These are phyloP conservation scores for Ctenicera cuprea DNA, from an alignment of 2,888 invertebrate species.

Conservation along the genomic window DNA sequence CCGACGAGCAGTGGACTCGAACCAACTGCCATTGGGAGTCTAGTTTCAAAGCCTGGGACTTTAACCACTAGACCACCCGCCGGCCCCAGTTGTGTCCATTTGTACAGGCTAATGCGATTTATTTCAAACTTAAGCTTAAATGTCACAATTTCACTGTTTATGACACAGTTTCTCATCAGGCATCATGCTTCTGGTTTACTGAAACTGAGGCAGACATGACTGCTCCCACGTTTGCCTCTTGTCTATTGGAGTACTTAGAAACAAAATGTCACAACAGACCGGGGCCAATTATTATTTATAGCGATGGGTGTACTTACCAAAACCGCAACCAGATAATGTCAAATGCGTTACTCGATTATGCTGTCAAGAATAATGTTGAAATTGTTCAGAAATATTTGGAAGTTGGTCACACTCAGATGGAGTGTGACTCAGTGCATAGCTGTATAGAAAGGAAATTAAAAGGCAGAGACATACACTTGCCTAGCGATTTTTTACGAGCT, in stretches of 20 bases:
- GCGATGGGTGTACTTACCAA: constrained; percentile 41
- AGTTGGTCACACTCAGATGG: constrained; percentile 67
- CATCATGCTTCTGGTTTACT: constrained; percentile 20
- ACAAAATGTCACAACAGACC: not conserved
- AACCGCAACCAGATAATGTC: constrained; percentile 45
- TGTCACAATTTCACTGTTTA: constrained; percentile 40
- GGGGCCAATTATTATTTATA: constrained; percentile 25
- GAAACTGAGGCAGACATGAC: constrained; percentile 3
- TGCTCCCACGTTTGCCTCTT: constrained; percentile 25
- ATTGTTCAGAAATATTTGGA: constrained; percentile 46
- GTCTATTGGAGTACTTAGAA: constrained; percentile 16
- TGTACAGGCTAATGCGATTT: constrained; percentile 9
- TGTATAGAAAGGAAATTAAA: constrained; percentile 61
- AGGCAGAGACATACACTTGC: constrained; percentile 7
- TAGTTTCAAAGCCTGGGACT: no score
- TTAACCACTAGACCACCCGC: no score
- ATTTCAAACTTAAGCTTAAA: constrained; percentile 11
- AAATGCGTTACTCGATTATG: constrained; percentile 44
- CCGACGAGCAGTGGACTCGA: no score
- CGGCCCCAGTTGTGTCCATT: no score
- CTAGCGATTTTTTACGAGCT: not conserved
- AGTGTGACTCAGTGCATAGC: constrained; percentile 65
- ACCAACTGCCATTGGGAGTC: no score
- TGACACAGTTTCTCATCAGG: not conserved
- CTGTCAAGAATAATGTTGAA: constrained; percentile 23